A percentile compares a stretch with the other conserved stretches of the same genome.
These are phyloP conservation scores for Ptilodon capucinus DNA, from an alignment of 2,888 invertebrate species.

Conservation along the genomic window DNA sequence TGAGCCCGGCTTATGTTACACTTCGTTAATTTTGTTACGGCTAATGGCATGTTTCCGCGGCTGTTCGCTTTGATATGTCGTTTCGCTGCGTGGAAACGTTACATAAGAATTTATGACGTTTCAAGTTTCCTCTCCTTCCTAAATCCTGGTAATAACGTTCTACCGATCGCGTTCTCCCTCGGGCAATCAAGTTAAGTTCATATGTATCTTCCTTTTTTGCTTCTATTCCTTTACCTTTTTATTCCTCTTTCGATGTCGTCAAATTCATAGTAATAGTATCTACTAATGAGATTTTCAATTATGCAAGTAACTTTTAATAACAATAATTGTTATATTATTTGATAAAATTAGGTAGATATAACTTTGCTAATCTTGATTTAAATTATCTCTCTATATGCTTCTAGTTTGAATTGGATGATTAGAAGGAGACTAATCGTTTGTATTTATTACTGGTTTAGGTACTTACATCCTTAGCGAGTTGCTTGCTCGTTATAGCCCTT, in stretches of 20 bases:
- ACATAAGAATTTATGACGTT: background rate
- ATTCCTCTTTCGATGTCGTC: too few relatives aligned
- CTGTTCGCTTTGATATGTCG: background rate
- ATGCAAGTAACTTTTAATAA: too few relatives aligned
- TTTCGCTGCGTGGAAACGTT: background rate
- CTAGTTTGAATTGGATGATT: constrained; percentile 5
- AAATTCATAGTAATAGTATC: too few relatives aligned
- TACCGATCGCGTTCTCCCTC: too few relatives aligned
- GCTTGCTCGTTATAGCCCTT: constrained; percentile 59
- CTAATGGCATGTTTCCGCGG: background rate
- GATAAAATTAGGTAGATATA: too few relatives aligned
- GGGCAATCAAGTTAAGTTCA: too few relatives aligned
- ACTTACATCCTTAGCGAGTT: constrained; percentile 44
- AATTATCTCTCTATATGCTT: constrained; percentile 7
- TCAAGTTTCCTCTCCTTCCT: too few relatives aligned
- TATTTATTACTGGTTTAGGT: constrained; percentile 40
- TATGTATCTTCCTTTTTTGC: too few relatives aligned
- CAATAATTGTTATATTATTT: too few relatives aligned
- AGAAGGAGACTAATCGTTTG: constrained; percentile 24
- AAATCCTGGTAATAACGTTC: too few relatives aligned
- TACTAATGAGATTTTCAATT: too few relatives aligned
- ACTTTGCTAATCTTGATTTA: background rate
- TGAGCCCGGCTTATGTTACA: constrained; percentile 33
- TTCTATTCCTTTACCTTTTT: too few relatives aligned
- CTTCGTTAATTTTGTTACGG: constrained; percentile 19